phyloP scores from a whole-genome alignment of 2,888 invertebrate genomes.

The Maniola hyperantus region DNA sequence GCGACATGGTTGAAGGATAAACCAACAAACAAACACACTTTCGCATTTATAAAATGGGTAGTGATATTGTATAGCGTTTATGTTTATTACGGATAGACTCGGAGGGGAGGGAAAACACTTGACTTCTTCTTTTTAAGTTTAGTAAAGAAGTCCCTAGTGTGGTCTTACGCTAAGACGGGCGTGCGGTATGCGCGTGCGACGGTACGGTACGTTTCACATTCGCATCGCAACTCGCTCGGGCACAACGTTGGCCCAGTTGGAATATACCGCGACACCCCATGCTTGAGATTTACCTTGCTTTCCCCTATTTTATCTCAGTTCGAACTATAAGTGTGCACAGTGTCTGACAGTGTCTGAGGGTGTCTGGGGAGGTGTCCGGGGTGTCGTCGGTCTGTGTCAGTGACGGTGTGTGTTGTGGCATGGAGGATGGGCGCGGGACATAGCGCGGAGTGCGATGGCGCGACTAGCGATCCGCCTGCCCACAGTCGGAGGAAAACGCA shows the following conservation, averaged over 20 bases:
- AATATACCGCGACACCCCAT: constrained; percentile 38
- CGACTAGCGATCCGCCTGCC: constrained; percentile 78
- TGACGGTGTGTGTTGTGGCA: constrained; percentile 75
- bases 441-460: constrained; percentile 77
- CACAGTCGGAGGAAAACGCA: constrained; percentile 66
- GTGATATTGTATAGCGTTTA: too few species aligned
- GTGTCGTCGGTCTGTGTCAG: constrained; percentile 70
- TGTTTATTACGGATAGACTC: too few species aligned
- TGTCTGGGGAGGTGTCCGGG: constrained; percentile 56
- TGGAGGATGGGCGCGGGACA: constrained; percentile 80
- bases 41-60: too few species aligned
- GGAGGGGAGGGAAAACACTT: not conserved
- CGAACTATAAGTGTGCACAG: constrained; percentile 8
- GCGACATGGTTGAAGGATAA: too few species aligned
- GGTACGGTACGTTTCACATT: constrained; percentile 79
- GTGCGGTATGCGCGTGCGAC: constrained; percentile 67
- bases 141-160: not conserved
- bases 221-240: constrained; percentile 68
- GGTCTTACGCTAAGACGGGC: constrained; percentile 49
- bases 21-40: too few species aligned
- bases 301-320: constrained; percentile 24
- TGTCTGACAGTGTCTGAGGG: constrained; percentile 18
- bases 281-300: constrained; percentile 4
- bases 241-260: constrained; percentile 57
- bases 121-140: not conserved